Percentiles rank a stretch among this genome's conserved stretches.
Conservation (phyloP, 2,888 invertebrate species). For the Orchestes rusci region DNA sequence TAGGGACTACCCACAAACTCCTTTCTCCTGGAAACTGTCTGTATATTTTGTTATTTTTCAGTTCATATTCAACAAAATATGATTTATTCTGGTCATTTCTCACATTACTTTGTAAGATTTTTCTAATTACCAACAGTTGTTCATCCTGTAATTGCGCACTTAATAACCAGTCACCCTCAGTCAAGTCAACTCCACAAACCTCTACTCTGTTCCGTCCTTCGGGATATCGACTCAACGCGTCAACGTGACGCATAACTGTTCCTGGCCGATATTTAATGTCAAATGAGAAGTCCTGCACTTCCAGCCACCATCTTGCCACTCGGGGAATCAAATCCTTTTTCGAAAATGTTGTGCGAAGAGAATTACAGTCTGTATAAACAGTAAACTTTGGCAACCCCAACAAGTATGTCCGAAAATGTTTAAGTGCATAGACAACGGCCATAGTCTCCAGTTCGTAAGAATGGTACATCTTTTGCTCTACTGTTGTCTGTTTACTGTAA, state of each 20-base stretch:
- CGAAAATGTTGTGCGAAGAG: neutral
- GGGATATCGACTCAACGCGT: constrained; percentile 1
- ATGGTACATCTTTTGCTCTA: neutral
- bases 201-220: neutral
- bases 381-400: neutral
- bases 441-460: constrained; percentile 6
- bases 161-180: neutral
- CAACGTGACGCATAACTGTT: too few relatives aligned
- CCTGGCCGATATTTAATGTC: too few relatives aligned
- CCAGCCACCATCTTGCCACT: too few relatives aligned
- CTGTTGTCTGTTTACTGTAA: constrained; percentile 2
- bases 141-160: neutral
- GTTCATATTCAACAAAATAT: neutral
- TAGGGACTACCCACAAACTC: neutral
- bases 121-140: neutral
- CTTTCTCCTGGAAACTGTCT: neutral
- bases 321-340: constrained; percentile 1
- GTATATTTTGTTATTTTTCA: too few relatives aligned
- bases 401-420: constrained; percentile 3
- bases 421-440: constrained; percentile 4
- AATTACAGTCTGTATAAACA: constrained; percentile 3
- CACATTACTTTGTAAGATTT: neutral
- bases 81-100: neutral
- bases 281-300: too few relatives aligned
- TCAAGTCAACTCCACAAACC: neutral